Conservation (phyloP, 2,888 invertebrate genomes). For the Eupithecia subumbrata region DNA sequence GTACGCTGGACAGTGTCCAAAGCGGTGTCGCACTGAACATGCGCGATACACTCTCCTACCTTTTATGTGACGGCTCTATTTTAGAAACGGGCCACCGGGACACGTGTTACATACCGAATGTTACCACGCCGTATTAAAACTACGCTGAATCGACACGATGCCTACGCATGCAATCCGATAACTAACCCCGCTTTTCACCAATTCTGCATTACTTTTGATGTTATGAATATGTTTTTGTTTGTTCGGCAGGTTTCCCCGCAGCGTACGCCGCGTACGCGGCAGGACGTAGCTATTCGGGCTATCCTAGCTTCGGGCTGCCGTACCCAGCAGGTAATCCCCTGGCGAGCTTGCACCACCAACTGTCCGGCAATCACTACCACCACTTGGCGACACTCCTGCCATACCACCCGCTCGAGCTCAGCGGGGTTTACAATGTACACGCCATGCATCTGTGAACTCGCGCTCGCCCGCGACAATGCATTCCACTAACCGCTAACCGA, state of each 20-base stretch:
- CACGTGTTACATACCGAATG: constrained; percentile 63
- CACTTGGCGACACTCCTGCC: constrained; percentile 86
- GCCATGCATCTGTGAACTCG: constrained; percentile 91
- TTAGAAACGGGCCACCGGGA: constrained; percentile 70
- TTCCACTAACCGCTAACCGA: constrained; percentile 77
- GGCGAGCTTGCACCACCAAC: constrained; percentile 90
- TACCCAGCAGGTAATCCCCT: constrained; percentile 98
- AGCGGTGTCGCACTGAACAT: constrained; percentile 68
- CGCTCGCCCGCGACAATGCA: constrained; percentile 78
- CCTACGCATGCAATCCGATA: constrained; percentile 64
- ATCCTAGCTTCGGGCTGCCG: constrained; percentile 98
- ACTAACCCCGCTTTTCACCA: constrained; percentile 60
- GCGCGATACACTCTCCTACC: constrained; percentile 68
- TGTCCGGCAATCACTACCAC: constrained; percentile 85
- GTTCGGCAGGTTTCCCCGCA: constrained; percentile 94
- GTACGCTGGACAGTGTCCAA: constrained; percentile 78
- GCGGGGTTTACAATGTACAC: constrained; percentile 88
- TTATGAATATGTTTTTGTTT: constrained; percentile 65
- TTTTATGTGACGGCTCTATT: constrained; percentile 76
- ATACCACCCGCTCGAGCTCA: constrained; percentile 87
- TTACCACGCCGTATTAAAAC: constrained; percentile 55
- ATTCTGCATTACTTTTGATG: constrained; percentile 41
- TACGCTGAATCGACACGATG: constrained; percentile 50
- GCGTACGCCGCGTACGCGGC: constrained; percentile 98
- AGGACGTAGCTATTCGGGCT: constrained; percentile 98